A percentile compares a stretch with the other conserved stretches of the same genome.
Conservation (phyloP, 2,888 invertebrate species). For the Caenorhabditis angaria region DNA sequence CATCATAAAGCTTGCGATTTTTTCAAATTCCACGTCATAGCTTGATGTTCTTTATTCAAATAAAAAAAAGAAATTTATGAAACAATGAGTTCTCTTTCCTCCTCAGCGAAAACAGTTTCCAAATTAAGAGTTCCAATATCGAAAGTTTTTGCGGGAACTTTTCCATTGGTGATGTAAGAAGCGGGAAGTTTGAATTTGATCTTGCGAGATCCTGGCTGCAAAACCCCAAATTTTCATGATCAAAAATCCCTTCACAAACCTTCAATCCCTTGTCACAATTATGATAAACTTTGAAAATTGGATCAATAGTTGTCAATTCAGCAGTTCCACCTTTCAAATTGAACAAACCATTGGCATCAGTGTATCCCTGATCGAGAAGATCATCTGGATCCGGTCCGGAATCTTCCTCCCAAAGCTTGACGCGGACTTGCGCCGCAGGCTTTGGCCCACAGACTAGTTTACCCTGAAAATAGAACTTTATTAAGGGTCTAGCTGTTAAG, state of each 20-base stretch:
- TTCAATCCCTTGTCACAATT: slow-evolving; percentile 57
- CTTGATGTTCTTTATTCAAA: no score
- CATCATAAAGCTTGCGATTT: no score
- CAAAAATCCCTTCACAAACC: no score
- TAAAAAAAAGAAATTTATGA: slow-evolving; percentile 8
- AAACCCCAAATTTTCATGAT: no score
- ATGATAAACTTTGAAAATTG: slow-evolving; percentile 60
- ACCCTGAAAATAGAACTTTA: slow-evolving; percentile 39
- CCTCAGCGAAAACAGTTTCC: slow-evolving; percentile 54
- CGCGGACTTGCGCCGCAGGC: slow-evolving; percentile 51
- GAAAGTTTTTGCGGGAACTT: slow-evolving; percentile 44
- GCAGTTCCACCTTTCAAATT: slow-evolving; percentile 49
- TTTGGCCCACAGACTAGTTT: slow-evolving; percentile 52
- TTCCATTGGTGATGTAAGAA: slow-evolving; percentile 49
- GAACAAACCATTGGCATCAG: slow-evolving; percentile 53
- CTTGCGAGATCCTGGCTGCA: slow-evolving; percentile 51
- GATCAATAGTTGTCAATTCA: slow-evolving; percentile 60
- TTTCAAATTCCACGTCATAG: no score
- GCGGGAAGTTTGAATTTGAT: slow-evolving; percentile 52
- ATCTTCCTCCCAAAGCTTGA: slow-evolving; percentile 64
- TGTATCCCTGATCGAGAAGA: slow-evolving; percentile 59
- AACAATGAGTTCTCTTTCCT: slow-evolving; percentile 47
- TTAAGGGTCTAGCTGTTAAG: neutral
- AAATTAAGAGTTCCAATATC: slow-evolving; percentile 58
- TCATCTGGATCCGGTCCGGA: slow-evolving; percentile 60